Conservation (phyloP, 2,113 vertebrate genomes). For the Malurus elegans region DNA sequence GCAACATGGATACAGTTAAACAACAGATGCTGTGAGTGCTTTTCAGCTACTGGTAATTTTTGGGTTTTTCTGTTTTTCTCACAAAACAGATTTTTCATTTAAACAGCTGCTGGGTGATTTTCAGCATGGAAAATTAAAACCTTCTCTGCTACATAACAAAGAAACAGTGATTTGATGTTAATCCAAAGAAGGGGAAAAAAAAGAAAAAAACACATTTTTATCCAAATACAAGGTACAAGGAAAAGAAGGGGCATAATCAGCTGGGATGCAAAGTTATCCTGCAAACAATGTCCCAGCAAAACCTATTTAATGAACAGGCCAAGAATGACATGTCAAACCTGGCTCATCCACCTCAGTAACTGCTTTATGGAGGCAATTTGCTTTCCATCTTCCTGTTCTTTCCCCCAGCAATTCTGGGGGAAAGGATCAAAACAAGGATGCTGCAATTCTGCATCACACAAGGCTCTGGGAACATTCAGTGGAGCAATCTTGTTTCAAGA, state of each 20-base stretch:
- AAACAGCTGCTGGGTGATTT: constrained; percentile 7
- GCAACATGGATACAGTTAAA: constrained; percentile 29
- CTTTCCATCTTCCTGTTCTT: neutral
- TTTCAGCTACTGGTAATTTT: neutral
- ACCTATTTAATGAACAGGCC: neutral
- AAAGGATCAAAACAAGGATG: no score
- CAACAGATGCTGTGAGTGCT: constrained; percentile 18
- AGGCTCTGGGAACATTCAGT: neutral
- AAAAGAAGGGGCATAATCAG: neutral
- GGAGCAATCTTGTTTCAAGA: neutral
- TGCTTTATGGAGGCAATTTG: neutral
- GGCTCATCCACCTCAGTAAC: neutral
- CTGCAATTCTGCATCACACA: neutral
- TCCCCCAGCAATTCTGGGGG: no score
- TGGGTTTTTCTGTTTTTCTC: neutral
- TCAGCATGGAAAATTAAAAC: constrained; percentile 26
- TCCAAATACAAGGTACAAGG: neutral
- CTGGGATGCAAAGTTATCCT: neutral
- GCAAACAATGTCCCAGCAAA: neutral
- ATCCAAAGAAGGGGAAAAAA: neutral
- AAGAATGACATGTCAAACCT: neutral
- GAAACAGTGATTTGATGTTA: constrained; percentile 4
- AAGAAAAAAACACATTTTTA: neutral
- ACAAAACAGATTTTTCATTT: constrained; percentile 42
- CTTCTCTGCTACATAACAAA: neutral